Base-by-base conservation (phyloP, 2,113 vertebrate genomes). In the Chrysochloris asiatica region DNA sequence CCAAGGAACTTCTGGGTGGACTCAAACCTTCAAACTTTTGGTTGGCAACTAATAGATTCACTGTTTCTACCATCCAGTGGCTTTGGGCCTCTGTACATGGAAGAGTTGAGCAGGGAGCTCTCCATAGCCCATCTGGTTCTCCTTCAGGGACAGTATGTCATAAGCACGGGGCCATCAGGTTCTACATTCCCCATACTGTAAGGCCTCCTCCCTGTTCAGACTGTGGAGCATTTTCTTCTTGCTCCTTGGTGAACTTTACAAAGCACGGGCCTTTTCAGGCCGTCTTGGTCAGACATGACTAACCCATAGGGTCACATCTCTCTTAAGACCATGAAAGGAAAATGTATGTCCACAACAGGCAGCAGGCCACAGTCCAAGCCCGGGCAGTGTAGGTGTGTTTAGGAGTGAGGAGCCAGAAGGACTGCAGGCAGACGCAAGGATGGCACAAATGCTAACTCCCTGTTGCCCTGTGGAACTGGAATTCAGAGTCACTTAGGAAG, bases 71-170 rank as follows among this genome's bases (percentile, higher is more conserved):
- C 67, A 38, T 21, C 67, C 36, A 21, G n/a, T 19, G 36, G 36
- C 67, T 69, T 2, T 69, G 7, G 45, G 12, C 30, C 41, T 54
- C 33, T 84, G 33, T 54, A 30, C 9, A 8, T 41, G 30, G 45
- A 41, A 11, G 0, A 26, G 19, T 28, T 7, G 16, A 11, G 26
- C 3, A 4, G 33, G 41, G 17, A 0, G 4, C 30, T 33, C 22
- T 59, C 17, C 1, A 0, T 0, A 3, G 33, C 26, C 22, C n/a
- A 6, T 0, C 16, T 13, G 3, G 71, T 8, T 48, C 54, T 12
- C 6, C 28, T 0, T 0, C 0, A 0, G 54, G 36, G 41, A 21
- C 3, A 26, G 21, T 33, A 6, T 0, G 3, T 21, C 3, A 0
- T 8, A 45, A 69, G 61, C 13, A 5, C 17, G 0, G 0, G n/a